Base-by-base conservation (phyloP, 2,113 vertebrate species). In the Ascaphus truei region DNA sequence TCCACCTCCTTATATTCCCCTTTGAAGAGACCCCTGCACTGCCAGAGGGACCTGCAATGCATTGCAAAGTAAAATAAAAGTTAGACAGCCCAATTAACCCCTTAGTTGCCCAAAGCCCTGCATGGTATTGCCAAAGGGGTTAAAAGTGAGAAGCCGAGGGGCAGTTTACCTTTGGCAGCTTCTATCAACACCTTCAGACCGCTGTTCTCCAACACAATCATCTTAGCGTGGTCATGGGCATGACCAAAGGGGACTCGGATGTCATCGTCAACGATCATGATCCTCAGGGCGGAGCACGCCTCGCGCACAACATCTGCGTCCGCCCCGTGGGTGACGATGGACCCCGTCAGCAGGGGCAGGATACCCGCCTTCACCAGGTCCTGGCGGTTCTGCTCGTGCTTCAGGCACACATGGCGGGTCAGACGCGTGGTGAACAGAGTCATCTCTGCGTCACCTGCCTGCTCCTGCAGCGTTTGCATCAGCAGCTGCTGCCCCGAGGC, bases 251-350 rank as follows among this genome's bases (percentile, higher is more conserved):
- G 85, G 62, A 94, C 96, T 0, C 97, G 88, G 73, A 98, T 84
- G 60, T 99, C 97, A 1, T 99, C 97, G 0, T 98, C 96, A 1
- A 95, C 95, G 0, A 94, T 98, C 93, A 98, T 92, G 72, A 93
- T 6, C n/a, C 93, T 78, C 9, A 99, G 90, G 0, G 93, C 84
- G 0, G 74, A 67, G n/a, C 89, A 85, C 0, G 89, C 93, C 10
- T 88, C 84, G 15, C 84, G 86, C 5, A 98, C 90, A 1, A 98
- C 72, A 0, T 92, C 85, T 0, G 89, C 80, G 0, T 76, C 75
- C 58, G 2, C 5, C 0, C 77, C 43, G 1, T 96, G 93, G 34
- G 4, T 83, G 1, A 39, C 3, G 0, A 94, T 79, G 15, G 92
- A 88, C 0, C 68, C 66, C 0, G 88, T 92, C 20, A 99, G 86